phyloP scores from a whole-genome alignment of 2,888 invertebrate species.

The Geophilus truncorum region DNA sequence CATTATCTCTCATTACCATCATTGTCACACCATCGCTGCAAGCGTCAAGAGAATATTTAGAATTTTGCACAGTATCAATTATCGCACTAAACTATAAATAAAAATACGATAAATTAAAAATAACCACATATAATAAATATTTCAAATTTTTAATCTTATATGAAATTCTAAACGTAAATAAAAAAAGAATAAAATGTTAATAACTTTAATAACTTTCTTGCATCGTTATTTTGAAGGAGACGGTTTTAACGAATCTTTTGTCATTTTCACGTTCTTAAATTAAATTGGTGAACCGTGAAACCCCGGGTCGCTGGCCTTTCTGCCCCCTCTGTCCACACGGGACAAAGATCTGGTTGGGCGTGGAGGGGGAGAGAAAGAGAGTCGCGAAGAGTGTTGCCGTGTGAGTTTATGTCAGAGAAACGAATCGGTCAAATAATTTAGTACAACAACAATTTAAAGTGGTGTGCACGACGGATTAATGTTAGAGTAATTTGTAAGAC shows the following conservation, averaged over 20 bases:
- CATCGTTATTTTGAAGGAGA: not conserved
- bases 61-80: not conserved
- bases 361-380: not conserved
- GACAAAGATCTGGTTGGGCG: not conserved
- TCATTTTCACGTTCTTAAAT: not conserved
- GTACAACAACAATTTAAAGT: constrained; percentile 12
- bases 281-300: not conserved
- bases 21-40: not conserved
- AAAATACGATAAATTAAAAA: too few species aligned
- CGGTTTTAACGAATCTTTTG: not conserved
- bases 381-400: not conserved
- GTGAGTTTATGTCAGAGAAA: not conserved
- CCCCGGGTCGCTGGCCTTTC: not conserved
- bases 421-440: constrained; percentile 7
- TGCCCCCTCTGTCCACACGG: not conserved
- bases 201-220: not conserved
- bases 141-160: too few species aligned
- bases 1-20: constrained; percentile 9
- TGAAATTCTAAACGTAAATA: not conserved
- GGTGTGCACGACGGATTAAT: constrained; percentile 16
- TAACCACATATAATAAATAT: too few species aligned
- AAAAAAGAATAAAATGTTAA: not conserved
- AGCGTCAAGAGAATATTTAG: not conserved
- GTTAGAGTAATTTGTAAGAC: constrained; percentile 20
- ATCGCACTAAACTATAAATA: too few species aligned